A percentile compares a stretch with the other conserved stretches of the same genome.
These are phyloP conservation scores for Chroicocephalus ridibundus DNA, from an alignment of 2,113 vertebrate genomes.

Conservation along the genomic window DNA sequence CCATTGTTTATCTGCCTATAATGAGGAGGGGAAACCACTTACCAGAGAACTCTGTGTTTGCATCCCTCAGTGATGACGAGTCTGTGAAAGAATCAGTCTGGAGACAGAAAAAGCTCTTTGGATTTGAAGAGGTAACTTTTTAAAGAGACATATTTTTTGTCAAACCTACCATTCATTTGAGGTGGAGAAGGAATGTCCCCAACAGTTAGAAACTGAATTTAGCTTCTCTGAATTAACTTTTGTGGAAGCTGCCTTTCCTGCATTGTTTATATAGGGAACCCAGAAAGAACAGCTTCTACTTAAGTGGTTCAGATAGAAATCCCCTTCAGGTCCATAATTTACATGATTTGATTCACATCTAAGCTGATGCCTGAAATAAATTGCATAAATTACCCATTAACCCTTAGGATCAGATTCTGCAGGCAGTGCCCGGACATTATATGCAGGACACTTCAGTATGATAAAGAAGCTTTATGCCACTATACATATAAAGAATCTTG, in stretches of 20 bases:
- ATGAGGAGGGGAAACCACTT: not conserved
- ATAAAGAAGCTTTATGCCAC: not conserved
- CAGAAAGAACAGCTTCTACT: not conserved
- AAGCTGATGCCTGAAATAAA: not conserved
- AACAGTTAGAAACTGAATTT: not conserved
- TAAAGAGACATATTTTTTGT: not conserved
- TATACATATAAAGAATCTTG: not conserved
- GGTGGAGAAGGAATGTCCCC: not conserved
- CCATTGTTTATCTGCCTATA: not conserved
- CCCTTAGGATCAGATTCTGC: not conserved
- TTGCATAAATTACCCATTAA: not conserved
- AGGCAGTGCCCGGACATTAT: not conserved
- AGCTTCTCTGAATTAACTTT: not conserved
- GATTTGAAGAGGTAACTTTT: constrained; percentile 61
- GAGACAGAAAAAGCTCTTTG: constrained; percentile 29
- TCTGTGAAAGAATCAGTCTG: not conserved
- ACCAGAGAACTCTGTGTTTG: not conserved
- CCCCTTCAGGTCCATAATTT: not conserved
- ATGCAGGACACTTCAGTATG: not conserved
- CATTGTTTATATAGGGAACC: not conserved
- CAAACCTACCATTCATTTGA: not conserved
- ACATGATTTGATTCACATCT: not conserved
- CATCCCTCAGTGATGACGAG: not conserved
- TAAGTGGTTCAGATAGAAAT: not conserved
- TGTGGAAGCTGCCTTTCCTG: not conserved